Evolutionary conservation across 2,797 vertebrate species (phyloP), one percentile per base, ranked within the genome.

Genomic region (Macroramphosus scolopax): DNA sequence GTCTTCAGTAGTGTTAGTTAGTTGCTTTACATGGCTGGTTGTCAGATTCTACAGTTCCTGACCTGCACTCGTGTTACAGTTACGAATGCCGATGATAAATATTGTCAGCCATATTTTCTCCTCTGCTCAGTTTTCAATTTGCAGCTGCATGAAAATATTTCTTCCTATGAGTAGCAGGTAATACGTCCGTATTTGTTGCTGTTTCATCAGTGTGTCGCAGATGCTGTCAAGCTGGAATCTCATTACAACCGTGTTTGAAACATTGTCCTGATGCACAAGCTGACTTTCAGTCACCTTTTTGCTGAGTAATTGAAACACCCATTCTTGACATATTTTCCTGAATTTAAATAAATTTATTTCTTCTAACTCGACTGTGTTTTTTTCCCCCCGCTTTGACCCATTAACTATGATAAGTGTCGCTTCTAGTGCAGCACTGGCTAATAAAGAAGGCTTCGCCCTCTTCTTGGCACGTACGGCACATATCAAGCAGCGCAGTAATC

Each of bases 271-370:
- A 48, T 14, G 28, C 41, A 24, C 13, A 15, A 17, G 50, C 51
- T 32, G 8, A 9, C 6, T 38, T 38, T 13, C 22, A 12, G 4
- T 20, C 4, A 20, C 3, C 8, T 13, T 33, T 73, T n/a, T 57
- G 33, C 64, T n/a, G 48, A 32, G 54, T 72, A 63, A 74, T 75
- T 74, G 60, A 76, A 45, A 60, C 70, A 72, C 54, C 58, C 20
- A 22, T 3, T 3, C 6, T 3, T 22, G 20, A 22, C 20, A 22
- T 22, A 50, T 75, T 52, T 63, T 87, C 75, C 83, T 65, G 59
- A 63, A 80, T 77, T 58, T 1, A 77, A 83, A 85, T 78, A 71
- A 17, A 63, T 77, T 53, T 85, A 78, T 82, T 80, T 86, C 81
- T 74, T 31, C 60, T 69, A 70, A 41, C 37, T 42, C 4, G 7